Percentiles rank a stretch among this genome's conserved stretches.
These are phyloP conservation scores for Rhadina sibilatrix DNA, from an alignment of 2,113 vertebrate species.

Conservation along the genomic window DNA sequence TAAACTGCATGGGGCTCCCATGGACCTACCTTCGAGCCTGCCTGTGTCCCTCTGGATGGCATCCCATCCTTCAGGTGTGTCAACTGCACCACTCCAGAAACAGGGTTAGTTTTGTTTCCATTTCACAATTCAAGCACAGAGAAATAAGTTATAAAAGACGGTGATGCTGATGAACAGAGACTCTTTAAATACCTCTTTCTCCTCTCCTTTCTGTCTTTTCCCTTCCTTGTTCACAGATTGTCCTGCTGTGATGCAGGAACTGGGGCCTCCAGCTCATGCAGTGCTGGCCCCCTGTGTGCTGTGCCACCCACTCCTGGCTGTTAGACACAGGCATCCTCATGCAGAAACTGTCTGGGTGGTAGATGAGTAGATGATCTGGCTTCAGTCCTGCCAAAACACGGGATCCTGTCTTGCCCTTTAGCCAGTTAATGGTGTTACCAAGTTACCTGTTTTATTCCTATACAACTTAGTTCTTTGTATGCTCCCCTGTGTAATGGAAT, in stretches of 20 bases:
- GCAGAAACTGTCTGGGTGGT: not conserved
- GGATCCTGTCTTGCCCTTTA: not conserved
- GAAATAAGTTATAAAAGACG: not conserved
- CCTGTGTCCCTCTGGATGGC: not conserved
- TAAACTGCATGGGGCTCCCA: not conserved
- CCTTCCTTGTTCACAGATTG: not conserved
- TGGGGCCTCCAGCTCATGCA: conserved; percentile 13
- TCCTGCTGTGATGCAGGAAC: conserved; percentile 5
- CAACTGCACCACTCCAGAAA: not conserved
- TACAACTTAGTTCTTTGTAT: not conserved
- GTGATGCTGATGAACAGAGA: not conserved
- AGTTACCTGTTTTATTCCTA: not conserved
- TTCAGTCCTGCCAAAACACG: not conserved
- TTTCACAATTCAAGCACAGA: not conserved
- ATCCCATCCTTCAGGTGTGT: not conserved
- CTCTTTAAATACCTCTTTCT: not conserved
- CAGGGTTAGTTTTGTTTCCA: not conserved
- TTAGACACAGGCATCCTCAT: not conserved
- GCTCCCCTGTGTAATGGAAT: not conserved
- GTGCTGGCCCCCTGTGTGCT: not conserved
- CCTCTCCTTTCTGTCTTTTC: not conserved
- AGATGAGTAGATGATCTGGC: not conserved
- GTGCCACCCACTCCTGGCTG: conserved; percentile 3
- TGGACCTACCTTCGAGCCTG: not conserved
- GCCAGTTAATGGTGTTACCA: not conserved